Base-by-base conservation (phyloP, 2,888 invertebrate genomes). In the Diarsia rubi region DNA sequence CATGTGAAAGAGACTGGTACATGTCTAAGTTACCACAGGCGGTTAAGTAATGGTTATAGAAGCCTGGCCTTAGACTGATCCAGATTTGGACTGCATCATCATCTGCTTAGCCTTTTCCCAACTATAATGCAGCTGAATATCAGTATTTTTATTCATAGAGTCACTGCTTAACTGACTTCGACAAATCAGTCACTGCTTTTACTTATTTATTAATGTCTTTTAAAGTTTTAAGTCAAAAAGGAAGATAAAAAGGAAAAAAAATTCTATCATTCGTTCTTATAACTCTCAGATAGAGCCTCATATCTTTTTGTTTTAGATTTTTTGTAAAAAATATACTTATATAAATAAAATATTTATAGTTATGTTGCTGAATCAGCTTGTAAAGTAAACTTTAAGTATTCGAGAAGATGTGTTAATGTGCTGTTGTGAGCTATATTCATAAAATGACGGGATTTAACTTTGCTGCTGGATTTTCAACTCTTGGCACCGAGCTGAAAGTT, bases 281-380 rank as follows among this genome's bases (percentile, higher is more conserved):
- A 49, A 49, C 59, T 78, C 27, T 27, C 11, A 6, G 71, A 77
- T 42, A 19, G 37, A 72, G 83, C 83, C 83, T 84, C 83, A 84
- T 86, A 87, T 80, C 78, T 71, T 79, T 71, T 63, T 60, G 21
- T 76, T 75, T 65, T 66, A 82, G 73, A 62, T 68, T 66, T 63
- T 86, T 85, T 86, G 82, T 83, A 85, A 81, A 85, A 82, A 49
- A 81, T 80, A 82, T 78, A 80, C 76, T 64, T 82, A 75, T 75
- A 74, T 75, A 70, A 59, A 69, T 73, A 74, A 78, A 83, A 75
- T 84, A 86, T 87, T 84, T 88, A 79, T 80, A 78, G 69, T 82
- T 86, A 80, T 71, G 80, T 88, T 88, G 87, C 87, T 83, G 80
- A 76, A 75, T 81, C 88, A 85, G 86, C 88, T 85, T 88, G 88